Base-by-base conservation (phyloP, 2,113 vertebrate species). In the Oophaga pumilio region DNA sequence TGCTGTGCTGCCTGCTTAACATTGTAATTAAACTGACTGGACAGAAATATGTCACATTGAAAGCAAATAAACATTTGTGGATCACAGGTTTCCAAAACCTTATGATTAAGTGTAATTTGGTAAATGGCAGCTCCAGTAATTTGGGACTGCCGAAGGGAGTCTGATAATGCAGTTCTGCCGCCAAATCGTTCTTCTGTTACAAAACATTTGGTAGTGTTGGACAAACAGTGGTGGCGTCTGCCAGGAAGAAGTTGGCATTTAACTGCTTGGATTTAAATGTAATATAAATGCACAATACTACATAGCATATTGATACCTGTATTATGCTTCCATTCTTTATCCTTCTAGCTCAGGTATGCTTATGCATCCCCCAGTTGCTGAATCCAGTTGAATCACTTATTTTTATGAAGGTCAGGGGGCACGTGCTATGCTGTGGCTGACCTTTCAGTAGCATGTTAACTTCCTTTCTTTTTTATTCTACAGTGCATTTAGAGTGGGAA, bases 131-230 rank as follows among this genome's bases (percentile, higher is more conserved):
- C 20, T 80, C 9, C 76, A 53, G n/a, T 53, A 68, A 53, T 78
- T 56, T 78, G 60, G 85, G 57, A 59, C 76, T 24, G 33, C 57
- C 62, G 15, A 26, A 18, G 74, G 59, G 62, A 87, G 76, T 78
- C 52, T 24, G 8, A 73, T 50, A 66, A 79, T 69, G 50, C 20
- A 71, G 64, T 57, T 28, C 64, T 24, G 24, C 18, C 52, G 77
- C 85, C 77, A 80, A 87, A 73, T 87, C 64, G 59, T 80, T 57
- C 64, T 71, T 57, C 64, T 71, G 85, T 81, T 87, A 69, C 85
- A 73, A 71, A 80, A 87, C 85, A 87, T 87, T 73, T 87, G 85
- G 85, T 87, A 59, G 22, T 69, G 52, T 81, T 87, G 77, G 85
- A 81, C 85, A 71, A 87, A 87, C 77, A 80, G 6, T 60, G 12